These are phyloP conservation scores for Lycocerus yunnanus DNA, from an alignment of 2,888 invertebrate species.

Conservation along the genomic window DNA sequence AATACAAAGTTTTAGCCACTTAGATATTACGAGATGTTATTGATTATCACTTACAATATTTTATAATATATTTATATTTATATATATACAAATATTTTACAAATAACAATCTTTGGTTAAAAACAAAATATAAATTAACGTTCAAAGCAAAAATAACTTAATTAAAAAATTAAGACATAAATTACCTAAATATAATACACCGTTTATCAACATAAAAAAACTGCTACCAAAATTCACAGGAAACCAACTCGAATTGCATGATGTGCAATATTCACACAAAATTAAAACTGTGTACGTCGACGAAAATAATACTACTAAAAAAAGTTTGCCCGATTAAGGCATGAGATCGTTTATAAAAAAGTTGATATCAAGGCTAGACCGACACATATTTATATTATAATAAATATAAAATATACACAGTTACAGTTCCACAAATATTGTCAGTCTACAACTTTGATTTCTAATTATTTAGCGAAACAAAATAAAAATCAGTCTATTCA, in stretches of 20 bases:
- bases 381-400: conserved; percentile 16
- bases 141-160: conserved; percentile 35
- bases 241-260: conserved; percentile 24
- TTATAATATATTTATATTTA: conserved; percentile 3
- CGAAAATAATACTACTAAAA: conserved; percentile 43
- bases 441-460: conserved; percentile 36
- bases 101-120: conserved; percentile 55
- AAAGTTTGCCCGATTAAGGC: conserved; percentile 35
- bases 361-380: conserved; percentile 25
- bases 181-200: conserved; percentile 10
- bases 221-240: conserved; percentile 4
- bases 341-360: conserved; percentile 39
- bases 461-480: conserved; percentile 31
- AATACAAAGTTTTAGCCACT: conserved; percentile 19
- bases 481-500: conserved; percentile 45
- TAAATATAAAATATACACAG: conserved; percentile 32
- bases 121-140: conserved; percentile 42
- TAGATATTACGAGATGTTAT: conserved; percentile 27
- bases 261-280: conserved; percentile 14
- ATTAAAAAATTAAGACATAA: conserved; percentile 26
- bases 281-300: conserved; percentile 22
- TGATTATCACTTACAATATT: conserved; percentile 28
- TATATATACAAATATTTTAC: conserved; percentile 53
- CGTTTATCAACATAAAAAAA: conserved; percentile 9
- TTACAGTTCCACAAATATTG: conserved; percentile 21